Base-by-base conservation (phyloP, 37 sponge, comb jelly and placozoan species). In the Axinella damicornis region DNA sequence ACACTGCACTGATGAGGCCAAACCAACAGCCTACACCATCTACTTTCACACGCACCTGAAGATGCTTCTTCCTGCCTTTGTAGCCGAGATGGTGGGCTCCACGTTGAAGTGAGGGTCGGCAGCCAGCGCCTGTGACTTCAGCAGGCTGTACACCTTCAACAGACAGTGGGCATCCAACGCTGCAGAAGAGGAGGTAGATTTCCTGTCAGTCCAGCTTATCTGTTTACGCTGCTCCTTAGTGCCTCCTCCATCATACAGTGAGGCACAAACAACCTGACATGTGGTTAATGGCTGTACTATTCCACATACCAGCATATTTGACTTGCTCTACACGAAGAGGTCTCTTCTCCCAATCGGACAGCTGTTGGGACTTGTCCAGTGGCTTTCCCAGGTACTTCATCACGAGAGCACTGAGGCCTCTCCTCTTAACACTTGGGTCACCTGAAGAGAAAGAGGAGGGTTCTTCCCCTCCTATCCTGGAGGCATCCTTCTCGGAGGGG, bases 161-260 rank as follows among this genome's bases (percentile, higher is more conserved):
- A 96, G 33, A 79, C 97, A 96, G 60, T 76, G 83, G 19, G 97
- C 97, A 88, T 96, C 97, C 75, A 96, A 74, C 17, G 97, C 94
- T 93, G 59, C 52, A 74, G 46, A 77, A 33, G 54, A 78, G n/a
- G n/a, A n/a, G n/a, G n/a, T n/a, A n/a, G n/a, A n/a, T n/a, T n/a
- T n/a, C n/a, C n/a, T n/a, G n/a, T n/a, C n/a, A n/a, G n/a, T n/a
- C n/a, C n/a, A n/a, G n/a, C n/a, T n/a, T n/a, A n/a, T n/a, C n/a
- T n/a, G n/a, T n/a, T n/a, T n/a, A n/a, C n/a, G n/a, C n/a, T n/a
- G n/a, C n/a, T n/a, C n/a, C n/a, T n/a, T n/a, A n/a, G n/a, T n/a
- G n/a, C n/a, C n/a, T n/a, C n/a, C n/a, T n/a, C n/a, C n/a, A n/a
- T n/a, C n/a, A n/a, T n/a, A n/a, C n/a, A n/a, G n/a, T n/a, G n/a